phyloP scores from a whole-genome alignment of 2,888 invertebrate species.

The Patella pellucida region DNA sequence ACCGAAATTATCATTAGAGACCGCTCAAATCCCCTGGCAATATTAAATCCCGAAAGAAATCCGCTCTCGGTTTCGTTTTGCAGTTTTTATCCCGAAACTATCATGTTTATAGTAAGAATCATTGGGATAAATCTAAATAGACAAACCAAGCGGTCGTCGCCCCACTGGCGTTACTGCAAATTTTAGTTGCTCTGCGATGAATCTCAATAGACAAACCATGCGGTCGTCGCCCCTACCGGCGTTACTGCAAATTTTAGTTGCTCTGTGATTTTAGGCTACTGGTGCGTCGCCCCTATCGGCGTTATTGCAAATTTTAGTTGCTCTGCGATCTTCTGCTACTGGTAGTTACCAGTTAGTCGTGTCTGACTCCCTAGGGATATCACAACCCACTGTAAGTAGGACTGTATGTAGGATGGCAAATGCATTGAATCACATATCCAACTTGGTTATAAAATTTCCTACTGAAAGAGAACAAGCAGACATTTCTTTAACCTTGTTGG shows the following conservation, averaged over 20 bases:
- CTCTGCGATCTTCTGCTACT: background rate
- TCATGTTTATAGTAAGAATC: background rate
- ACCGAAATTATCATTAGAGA: background rate
- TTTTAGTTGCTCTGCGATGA: too few relatives aligned
- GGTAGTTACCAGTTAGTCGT: background rate
- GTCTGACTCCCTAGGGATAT: background rate
- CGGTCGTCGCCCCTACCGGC: too few relatives aligned
- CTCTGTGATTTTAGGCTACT: too few relatives aligned
- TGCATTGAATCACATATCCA: background rate
- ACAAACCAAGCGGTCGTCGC: background rate
- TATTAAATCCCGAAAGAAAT: background rate
- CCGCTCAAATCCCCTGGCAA: background rate
- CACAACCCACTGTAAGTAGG: background rate
- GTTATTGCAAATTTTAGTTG: background rate
- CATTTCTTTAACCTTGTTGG: background rate
- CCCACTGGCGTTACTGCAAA: too few relatives aligned
- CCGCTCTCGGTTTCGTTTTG: background rate
- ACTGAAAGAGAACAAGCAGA: background rate
- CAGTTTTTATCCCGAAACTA: constrained; percentile 4
- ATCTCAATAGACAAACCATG: too few relatives aligned
- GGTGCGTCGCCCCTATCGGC: too few relatives aligned
- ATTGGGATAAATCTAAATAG: background rate
- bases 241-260: too few relatives aligned
- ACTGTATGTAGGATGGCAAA: background rate
- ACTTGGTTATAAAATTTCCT: background rate